These are phyloP conservation scores for Anthophora plumipes DNA, from an alignment of 2,888 invertebrate genomes.

Conservation along the genomic window DNA sequence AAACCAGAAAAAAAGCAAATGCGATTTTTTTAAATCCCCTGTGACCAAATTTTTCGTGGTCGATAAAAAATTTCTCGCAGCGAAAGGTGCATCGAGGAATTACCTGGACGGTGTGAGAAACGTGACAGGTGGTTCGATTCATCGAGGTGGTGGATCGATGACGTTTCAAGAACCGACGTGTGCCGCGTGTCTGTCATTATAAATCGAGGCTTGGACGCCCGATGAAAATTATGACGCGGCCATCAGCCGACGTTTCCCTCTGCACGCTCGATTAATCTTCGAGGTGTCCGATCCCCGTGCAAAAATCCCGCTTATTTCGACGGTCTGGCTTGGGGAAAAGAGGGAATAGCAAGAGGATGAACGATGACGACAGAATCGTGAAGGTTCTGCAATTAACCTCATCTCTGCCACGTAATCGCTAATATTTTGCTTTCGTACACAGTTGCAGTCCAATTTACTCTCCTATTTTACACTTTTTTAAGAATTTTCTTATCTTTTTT, in stretches of 20 bases:
- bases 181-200: constrained; percentile 62
- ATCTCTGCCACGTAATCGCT: too few species aligned
- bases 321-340: background rate
- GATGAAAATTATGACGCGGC: constrained; percentile 30
- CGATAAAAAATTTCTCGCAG: background rate
- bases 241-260: constrained; percentile 19
- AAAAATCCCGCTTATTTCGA: background rate
- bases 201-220: constrained; percentile 19
- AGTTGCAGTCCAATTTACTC: too few species aligned
- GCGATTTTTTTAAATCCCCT: too few species aligned
- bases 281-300: background rate
- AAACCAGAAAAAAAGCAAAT: too few species aligned
- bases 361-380: too few species aligned
- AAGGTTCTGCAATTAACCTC: too few species aligned
- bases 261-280: constrained; percentile 20
- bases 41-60: too few species aligned
- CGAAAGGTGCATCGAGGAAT: background rate
- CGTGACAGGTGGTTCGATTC: constrained; percentile 67
- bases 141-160: constrained; percentile 63
- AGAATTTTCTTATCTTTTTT: too few species aligned
- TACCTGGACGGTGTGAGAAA: background rate
- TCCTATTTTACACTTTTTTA: too few species aligned
- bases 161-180: constrained; percentile 57
- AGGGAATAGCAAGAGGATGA: background rate
- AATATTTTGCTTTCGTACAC: too few species aligned